Conservation (phyloP, 2,797 vertebrate genomes). For the Pempheris klunzingeri region DNA sequence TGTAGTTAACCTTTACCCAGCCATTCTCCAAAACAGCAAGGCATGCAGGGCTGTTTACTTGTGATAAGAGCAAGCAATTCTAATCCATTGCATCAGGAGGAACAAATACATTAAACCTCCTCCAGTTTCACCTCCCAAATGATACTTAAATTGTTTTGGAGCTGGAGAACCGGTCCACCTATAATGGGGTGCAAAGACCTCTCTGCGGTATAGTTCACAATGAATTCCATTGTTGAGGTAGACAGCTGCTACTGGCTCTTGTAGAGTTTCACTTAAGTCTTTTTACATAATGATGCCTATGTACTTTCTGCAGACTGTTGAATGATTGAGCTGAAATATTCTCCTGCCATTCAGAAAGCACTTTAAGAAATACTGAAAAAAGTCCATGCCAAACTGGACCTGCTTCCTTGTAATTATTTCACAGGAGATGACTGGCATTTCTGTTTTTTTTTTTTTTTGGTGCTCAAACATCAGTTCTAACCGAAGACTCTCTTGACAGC, state of each 20-base stretch:
- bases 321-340: constrained; percentile 28
- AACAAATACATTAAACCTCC: constrained; percentile 48
- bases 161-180: constrained; percentile 18
- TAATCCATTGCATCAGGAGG: constrained; percentile 53
- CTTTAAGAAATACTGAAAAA: constrained; percentile 14
- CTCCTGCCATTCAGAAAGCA: constrained; percentile 3
- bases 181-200: constrained; percentile 24
- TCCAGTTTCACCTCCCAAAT: constrained; percentile 49
- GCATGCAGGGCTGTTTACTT: constrained; percentile 70
- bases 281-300: constrained; percentile 13
- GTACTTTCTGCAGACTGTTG: neutral
- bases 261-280: neutral
- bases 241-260: constrained; percentile 13
- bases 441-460: constrained; percentile 24
- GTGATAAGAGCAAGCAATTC: constrained; percentile 74
- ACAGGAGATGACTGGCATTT: constrained; percentile 31
- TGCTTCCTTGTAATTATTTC: constrained; percentile 40
- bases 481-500: constrained; percentile 43
- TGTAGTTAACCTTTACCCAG: constrained; percentile 83
- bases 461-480: constrained; percentile 30
- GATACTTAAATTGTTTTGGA: constrained; percentile 49
- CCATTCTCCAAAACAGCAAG: constrained; percentile 61
- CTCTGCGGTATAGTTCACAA: constrained; percentile 39
- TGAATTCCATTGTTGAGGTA: constrained; percentile 40
- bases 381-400: constrained; percentile 5